These are phyloP conservation scores for Dendrocincla fuliginosa DNA, from an alignment of 2,797 vertebrate genomes.

Conservation along the genomic window DNA sequence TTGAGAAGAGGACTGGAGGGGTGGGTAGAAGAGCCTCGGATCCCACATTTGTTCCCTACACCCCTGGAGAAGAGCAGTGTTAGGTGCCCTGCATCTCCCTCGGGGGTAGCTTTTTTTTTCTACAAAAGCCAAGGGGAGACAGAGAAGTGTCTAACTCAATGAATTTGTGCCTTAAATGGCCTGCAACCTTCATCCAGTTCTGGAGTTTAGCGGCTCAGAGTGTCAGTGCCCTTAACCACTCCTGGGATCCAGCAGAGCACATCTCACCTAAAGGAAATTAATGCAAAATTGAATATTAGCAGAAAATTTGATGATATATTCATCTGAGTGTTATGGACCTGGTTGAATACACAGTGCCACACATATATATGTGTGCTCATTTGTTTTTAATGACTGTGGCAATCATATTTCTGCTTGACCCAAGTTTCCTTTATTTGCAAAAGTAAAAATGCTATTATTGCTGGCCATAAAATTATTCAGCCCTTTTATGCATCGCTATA, in stretches of 20 bases:
- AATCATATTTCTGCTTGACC: background rate
- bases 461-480: conserved; percentile 14
- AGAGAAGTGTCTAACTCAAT: background rate
- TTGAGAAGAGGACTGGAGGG: background rate
- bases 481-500: conserved; percentile 3
- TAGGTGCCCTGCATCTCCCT: background rate
- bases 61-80: background rate
- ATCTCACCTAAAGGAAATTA: background rate
- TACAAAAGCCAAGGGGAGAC: background rate
- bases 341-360: background rate
- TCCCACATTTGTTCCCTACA: background rate
- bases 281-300: background rate
- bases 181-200: background rate
- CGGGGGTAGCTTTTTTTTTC: background rate
- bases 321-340: fast-evolving
- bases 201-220: background rate
- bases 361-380: fast-evolving
- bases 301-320: background rate
- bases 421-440: background rate
- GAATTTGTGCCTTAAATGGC: background rate
- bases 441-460: conserved; percentile 12
- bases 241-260: background rate
- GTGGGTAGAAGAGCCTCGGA: background rate
- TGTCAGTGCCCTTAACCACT: background rate
- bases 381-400: background rate